A percentile compares a stretch with the other conserved stretches of the same genome.
phyloP scores from a whole-genome alignment of 2,888 invertebrate genomes.

The Lypha dubia region DNA sequence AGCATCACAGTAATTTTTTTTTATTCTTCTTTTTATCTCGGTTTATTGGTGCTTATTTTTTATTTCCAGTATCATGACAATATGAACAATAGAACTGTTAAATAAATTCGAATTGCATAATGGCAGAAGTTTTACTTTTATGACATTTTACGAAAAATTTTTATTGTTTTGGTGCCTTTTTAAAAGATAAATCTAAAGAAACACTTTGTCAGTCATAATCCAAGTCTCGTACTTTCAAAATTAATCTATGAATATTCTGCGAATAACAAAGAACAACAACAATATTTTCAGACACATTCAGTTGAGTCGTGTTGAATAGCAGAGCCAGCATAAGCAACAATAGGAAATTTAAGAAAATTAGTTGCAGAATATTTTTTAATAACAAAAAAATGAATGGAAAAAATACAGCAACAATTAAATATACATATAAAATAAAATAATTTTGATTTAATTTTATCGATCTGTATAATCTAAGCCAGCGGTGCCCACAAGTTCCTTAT shows the following conservation, averaged over 20 bases:
- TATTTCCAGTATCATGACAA: neutral
- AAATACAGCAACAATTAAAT: no score
- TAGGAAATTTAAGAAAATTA: no score
- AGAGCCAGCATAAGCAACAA: neutral
- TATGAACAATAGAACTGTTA: slow-evolving; percentile 15
- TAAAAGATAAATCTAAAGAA: no score
- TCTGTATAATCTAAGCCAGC: no score
- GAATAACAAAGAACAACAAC: neutral
- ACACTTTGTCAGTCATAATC: no score
- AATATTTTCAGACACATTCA: neutral
- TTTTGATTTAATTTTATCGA: no score
- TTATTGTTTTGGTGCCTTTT: neutral
- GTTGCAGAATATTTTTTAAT: no score
- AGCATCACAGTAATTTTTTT: no score
- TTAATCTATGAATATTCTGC: neutral
- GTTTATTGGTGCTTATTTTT: neutral
- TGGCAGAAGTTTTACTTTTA: slow-evolving; percentile 36
- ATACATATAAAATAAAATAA: no score
- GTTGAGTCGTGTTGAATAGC: neutral
- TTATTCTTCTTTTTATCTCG: neutral
- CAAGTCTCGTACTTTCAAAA: neutral
- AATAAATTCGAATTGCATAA: slow-evolving; percentile 56
- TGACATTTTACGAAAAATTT: neutral
- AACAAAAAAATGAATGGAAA: no score
- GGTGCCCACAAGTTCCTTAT: no score